These are phyloP conservation scores for Dendrolimus houi DNA, from an alignment of 2,888 invertebrate genomes.

Conservation along the genomic window DNA sequence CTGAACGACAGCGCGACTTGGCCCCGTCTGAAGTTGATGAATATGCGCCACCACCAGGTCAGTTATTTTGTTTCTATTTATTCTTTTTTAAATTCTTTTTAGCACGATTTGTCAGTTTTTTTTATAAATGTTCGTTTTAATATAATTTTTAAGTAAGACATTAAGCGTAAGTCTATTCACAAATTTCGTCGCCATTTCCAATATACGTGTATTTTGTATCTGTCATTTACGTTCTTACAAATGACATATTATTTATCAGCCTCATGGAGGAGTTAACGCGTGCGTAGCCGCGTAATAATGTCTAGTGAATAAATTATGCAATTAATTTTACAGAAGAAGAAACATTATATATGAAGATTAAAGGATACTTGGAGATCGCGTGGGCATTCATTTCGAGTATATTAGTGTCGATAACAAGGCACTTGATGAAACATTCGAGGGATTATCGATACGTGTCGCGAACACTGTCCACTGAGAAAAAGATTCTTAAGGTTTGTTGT, in stretches of 20 bases:
- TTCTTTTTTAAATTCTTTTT: no score
- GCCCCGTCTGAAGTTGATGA: constrained; percentile 44
- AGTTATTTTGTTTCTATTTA: constrained; percentile 2
- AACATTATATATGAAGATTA: constrained; percentile 66
- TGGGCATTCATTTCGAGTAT: constrained; percentile 85
- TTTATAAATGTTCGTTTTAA: no score
- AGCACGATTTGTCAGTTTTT: no score
- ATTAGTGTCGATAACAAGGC: constrained; percentile 87
- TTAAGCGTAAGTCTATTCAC: no score
- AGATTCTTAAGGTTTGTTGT: constrained; percentile 87
- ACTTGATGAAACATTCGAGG: constrained; percentile 90
- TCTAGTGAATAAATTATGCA: no score
- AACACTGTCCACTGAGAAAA: constrained; percentile 92
- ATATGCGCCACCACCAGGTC: constrained; percentile 41
- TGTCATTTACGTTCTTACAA: no score
- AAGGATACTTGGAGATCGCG: constrained; percentile 58
- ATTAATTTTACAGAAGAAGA: constrained; percentile 33
- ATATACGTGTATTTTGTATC: no score
- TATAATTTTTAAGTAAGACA: no score
- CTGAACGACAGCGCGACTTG: constrained; percentile 29
- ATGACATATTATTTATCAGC: no score
- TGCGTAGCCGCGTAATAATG: no score
- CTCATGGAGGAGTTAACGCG: no score
- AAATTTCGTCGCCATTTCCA: no score
- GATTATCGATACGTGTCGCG: constrained; percentile 97